These are phyloP conservation scores for Himantopus leucocephalus DNA, from an alignment of 2,113 vertebrate species.

Conservation along the genomic window DNA sequence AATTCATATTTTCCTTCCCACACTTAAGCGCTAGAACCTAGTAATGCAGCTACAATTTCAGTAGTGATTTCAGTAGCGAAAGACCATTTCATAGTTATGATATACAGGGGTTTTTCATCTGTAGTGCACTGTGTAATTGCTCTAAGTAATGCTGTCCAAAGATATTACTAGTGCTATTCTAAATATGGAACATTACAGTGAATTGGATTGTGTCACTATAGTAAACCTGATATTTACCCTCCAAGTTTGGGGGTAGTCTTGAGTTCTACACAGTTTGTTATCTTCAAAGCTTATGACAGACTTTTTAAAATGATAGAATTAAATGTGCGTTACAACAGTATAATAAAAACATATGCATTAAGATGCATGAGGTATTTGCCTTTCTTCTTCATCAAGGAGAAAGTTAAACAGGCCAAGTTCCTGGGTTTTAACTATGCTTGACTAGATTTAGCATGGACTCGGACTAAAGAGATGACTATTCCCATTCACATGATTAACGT, in stretches of 20 bases:
- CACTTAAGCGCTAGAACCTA: not conserved
- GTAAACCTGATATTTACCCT: not conserved
- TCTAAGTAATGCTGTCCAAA: not conserved
- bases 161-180: not conserved
- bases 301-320: not conserved
- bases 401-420: not conserved
- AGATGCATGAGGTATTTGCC: not conserved
- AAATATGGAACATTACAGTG: not conserved
- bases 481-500: not conserved
- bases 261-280: not conserved
- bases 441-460: not conserved
- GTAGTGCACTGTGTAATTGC: not conserved
- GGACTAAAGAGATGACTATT: not conserved
- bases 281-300: not conserved
- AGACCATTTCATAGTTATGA: not conserved
- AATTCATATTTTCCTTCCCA: not conserved
- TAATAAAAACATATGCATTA: not conserved
- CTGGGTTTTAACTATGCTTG: not conserved
- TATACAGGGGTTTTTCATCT: accelerated
- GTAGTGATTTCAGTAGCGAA: not conserved
- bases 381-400: not conserved
- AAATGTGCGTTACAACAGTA: not conserved
- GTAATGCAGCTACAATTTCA: not conserved
- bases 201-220: not conserved
- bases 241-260: not conserved